These are phyloP conservation scores for Leptinotarsa defecta DNA, from an alignment of 1,140 invertebrate genomes.

Conservation along the genomic window DNA sequence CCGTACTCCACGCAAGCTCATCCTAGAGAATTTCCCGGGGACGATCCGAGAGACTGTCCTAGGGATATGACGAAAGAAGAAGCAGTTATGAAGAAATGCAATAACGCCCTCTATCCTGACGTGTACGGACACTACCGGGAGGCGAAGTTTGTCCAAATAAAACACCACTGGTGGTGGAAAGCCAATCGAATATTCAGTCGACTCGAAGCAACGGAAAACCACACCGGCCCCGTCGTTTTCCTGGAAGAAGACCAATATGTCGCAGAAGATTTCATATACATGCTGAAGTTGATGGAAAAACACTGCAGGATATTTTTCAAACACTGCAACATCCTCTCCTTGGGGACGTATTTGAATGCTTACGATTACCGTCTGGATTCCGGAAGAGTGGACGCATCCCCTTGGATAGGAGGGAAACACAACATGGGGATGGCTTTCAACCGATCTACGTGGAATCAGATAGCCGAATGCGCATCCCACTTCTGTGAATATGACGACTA, in stretches of 20 bases:
- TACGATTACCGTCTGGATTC: conserved; percentile 81
- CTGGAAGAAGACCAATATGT: conserved; percentile 98
- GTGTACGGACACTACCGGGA: conserved; percentile 97
- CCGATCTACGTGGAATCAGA: conserved; percentile 80
- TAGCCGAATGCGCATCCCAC: conserved; percentile 80
- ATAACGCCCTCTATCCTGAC: conserved; percentile 90
- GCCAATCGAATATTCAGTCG: conserved; percentile 84
- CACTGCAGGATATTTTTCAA: conserved; percentile 76
- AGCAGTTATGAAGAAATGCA: conserved; percentile 81
- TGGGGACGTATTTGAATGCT: conserved; percentile 95
- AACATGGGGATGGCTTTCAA: conserved; percentile 99
- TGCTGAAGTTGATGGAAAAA: conserved; percentile 78
- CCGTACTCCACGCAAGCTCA: conserved; percentile 95
- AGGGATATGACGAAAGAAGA: conserved; percentile 81
- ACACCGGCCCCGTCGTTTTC: conserved; percentile 83
- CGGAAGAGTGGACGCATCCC: conserved; percentile 86
- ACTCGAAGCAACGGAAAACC: conserved; percentile 71
- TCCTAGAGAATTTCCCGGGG: conserved; percentile 88
- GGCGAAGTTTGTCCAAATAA: conserved; percentile 96
- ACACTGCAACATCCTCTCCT: conserved; percentile 88
- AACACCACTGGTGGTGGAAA: conserved; percentile 99
- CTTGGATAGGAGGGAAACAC: conserved; percentile 95
- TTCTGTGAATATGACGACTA: conserved; percentile 99
- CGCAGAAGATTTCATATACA: conserved; percentile 91
- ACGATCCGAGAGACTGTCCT: conserved; percentile 92